phyloP scores from a whole-genome alignment of 2,113 vertebrate species.

The Brienomyrus brachyistius region DNA sequence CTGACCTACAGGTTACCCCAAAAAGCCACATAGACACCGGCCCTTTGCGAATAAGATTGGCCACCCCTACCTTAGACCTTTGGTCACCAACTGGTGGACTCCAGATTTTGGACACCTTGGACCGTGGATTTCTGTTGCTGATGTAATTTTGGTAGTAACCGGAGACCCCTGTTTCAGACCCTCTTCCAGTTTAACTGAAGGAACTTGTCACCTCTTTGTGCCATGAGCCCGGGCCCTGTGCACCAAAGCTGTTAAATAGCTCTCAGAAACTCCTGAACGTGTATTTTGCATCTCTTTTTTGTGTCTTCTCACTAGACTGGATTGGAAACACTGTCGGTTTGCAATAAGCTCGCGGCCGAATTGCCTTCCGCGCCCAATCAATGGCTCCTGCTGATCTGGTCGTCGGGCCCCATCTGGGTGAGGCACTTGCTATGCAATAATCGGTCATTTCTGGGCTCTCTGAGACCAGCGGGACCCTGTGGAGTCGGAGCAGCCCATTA shows the following conservation, averaged over 20 bases:
- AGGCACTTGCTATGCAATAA: conserved; percentile 1
- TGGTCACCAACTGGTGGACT: background rate
- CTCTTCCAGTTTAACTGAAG: background rate
- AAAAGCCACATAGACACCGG: no score
- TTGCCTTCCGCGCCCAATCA: background rate
- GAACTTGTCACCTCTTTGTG: background rate
- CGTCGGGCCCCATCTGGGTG: background rate
- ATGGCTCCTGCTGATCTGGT: background rate
- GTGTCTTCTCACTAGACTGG: background rate
- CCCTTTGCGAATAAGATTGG: no score
- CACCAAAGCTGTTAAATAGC: background rate
- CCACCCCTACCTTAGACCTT: background rate
- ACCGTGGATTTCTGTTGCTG: background rate
- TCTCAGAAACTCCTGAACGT: background rate
- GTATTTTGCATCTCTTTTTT: background rate
- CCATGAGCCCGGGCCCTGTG: background rate
- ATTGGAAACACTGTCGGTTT: background rate
- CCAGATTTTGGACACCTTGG: background rate
- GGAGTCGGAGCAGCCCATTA: background rate
- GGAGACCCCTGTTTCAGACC: background rate
- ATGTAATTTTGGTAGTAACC: background rate
- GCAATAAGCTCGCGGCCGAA: background rate
- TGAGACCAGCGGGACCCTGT: background rate
- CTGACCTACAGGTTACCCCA: no score
- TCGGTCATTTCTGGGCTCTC: background rate